Conservation (phyloP, 2,888 invertebrate genomes). For the Raillietiella orientalis region DNA sequence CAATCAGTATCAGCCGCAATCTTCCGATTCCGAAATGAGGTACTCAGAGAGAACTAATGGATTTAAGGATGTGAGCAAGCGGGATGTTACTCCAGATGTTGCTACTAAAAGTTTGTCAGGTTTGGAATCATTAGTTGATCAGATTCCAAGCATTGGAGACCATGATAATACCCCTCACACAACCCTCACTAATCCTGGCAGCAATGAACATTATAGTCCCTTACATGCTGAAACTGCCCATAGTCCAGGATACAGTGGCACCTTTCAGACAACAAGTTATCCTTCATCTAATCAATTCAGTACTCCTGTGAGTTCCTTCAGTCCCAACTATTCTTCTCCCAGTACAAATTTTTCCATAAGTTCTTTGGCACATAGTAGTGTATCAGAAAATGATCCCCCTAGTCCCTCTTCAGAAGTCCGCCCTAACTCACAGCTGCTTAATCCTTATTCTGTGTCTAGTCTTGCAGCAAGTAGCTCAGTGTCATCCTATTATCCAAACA, state of each 20-base stretch:
- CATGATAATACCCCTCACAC: too few relatives aligned
- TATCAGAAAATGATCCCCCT: background rate
- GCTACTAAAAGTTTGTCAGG: slow-evolving; percentile 23
- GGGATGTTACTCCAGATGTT: slow-evolving; percentile 8
- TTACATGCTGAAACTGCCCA: too few relatives aligned
- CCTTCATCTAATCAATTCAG: too few relatives aligned
- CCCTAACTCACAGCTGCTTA: too few relatives aligned
- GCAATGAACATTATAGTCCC: too few relatives aligned
- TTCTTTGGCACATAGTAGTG: slow-evolving; percentile 1
- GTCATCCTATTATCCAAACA: background rate
- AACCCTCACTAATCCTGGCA: too few relatives aligned
- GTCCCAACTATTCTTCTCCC: background rate
- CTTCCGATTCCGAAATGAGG: slow-evolving; percentile 31
- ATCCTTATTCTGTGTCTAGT: background rate
- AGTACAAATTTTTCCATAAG: background rate
- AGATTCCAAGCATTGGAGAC: slow-evolving; percentile 63
- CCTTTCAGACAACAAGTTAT: too few relatives aligned
- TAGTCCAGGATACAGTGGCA: too few relatives aligned
- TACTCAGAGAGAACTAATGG: too few relatives aligned
- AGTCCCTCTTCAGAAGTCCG: background rate
- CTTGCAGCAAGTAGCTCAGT: background rate
- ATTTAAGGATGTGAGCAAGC: too few relatives aligned
- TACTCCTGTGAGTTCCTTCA: too few relatives aligned
- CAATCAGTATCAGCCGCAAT: slow-evolving; percentile 16
- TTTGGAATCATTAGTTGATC: slow-evolving; percentile 57